These are phyloP conservation scores for Enteromius unitaeniatus DNA, from an alignment of 2,797 vertebrate genomes.

Conservation along the genomic window DNA sequence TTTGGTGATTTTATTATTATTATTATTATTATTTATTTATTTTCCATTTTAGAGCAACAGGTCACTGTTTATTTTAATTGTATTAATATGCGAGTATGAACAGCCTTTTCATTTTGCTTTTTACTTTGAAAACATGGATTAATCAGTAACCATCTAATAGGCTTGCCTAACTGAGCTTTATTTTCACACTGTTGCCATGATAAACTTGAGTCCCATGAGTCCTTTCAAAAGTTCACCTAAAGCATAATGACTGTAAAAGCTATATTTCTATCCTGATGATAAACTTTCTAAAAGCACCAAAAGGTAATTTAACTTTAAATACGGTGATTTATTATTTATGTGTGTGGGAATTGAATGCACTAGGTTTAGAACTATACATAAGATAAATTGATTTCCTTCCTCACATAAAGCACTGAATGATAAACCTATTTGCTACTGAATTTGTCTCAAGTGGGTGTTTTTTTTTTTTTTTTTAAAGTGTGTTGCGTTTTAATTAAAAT, in stretches of 20 bases:
- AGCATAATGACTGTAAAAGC: slow-evolving; percentile 5
- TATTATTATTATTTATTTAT: too few species aligned
- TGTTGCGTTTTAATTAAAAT: slow-evolving; percentile 59
- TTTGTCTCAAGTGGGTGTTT: slow-evolving; percentile 44
- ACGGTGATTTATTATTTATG: slow-evolving; percentile 49
- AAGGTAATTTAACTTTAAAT: slow-evolving; percentile 50
- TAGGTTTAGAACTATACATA: slow-evolving; percentile 27
- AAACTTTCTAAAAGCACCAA: slow-evolving; percentile 30
- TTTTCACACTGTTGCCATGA: neutral
- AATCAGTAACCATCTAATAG: neutral
- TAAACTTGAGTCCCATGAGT: neutral
- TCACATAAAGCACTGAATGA: slow-evolving; percentile 45
- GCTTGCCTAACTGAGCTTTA: neutral
- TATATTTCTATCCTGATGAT: slow-evolving; percentile 2
- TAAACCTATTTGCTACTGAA: slow-evolving; percentile 37
- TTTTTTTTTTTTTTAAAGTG: neutral
- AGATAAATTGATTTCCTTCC: slow-evolving; percentile 48
- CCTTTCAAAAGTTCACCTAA: slow-evolving; percentile 20
- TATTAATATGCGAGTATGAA: neutral
- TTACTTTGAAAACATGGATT: neutral
- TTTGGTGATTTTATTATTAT: too few species aligned
- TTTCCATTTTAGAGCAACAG: neutral
- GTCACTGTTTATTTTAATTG: neutral
- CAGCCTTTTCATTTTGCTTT: neutral
- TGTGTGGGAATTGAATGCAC: slow-evolving; percentile 19